Evolutionary conservation across 2,113 vertebrate species (phyloP).

Genomic region (Scortum barcoo): DNA sequence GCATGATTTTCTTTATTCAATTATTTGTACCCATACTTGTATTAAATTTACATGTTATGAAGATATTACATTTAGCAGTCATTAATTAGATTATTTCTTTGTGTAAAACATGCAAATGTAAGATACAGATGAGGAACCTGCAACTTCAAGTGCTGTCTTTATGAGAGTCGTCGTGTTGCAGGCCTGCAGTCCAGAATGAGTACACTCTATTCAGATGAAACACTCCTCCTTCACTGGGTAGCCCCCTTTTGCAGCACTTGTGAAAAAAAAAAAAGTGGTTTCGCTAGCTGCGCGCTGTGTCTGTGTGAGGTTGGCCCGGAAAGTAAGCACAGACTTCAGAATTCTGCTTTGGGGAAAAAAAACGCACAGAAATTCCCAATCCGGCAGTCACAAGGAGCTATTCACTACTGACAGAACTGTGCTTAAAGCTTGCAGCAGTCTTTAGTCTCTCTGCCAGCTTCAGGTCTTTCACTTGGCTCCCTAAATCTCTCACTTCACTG

Average conservation of each 20-base stretch:
- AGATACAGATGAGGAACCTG: not conserved
- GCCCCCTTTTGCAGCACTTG: constrained; percentile 5
- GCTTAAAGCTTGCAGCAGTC: not conserved
- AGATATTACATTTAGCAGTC: not conserved
- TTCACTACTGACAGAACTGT: constrained; percentile 20
- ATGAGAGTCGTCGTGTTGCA: not conserved
- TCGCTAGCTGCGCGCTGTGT: constrained; percentile 34
- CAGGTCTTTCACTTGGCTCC: not conserved
- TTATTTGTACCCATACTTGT: not conserved
- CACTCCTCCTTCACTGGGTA: not conserved
- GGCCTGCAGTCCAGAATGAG: not conserved
- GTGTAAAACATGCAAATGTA: not conserved
- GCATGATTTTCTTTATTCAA: not conserved
- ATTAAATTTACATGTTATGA: not conserved
- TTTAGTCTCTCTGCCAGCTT: not conserved
- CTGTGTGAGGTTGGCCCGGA: not conserved
- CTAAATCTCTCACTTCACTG: not conserved
- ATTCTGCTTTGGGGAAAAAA: constrained; percentile 8
- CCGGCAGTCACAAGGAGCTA: not conserved
- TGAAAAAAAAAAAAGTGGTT: constrained; percentile 68
- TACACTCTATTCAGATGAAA: constrained; percentile 6
- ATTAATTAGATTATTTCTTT: not conserved
- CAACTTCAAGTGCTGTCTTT: not conserved
- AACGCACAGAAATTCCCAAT: constrained; percentile 3
- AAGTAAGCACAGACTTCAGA: not conserved